Evolutionary conservation across 2,797 vertebrate species (phyloP), one percentile per base, ranked within the genome.

Genomic region (Argya squamiceps): DNA sequence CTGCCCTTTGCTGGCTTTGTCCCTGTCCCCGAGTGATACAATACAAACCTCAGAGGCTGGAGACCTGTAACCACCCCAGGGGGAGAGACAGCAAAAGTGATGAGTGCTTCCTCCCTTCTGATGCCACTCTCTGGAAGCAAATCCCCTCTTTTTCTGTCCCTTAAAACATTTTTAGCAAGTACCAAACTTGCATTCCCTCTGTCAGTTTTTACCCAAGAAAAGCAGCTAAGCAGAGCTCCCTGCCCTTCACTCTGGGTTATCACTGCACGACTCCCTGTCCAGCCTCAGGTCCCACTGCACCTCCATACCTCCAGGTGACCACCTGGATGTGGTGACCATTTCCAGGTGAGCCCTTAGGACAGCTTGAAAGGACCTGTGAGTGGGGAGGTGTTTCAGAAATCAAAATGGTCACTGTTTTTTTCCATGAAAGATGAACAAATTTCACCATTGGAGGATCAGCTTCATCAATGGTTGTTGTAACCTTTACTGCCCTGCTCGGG

Each of bases 201-300:
- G 11, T 49, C 10, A 0, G 26, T 53, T 75, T 78, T 46, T 43
- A 46, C 30, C 14, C 44, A 37, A 50, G 62, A 67, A 19, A 56
- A 80, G 46, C 11, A 58, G 18, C 22, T 5, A 2, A 21, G 1
- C 3, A 3, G 26, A n/a, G 27, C 12, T 69, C 71, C 37, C 24
- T 60, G 37, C 15, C 30, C 46, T 22, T 34, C 34, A 3, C 15
- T 34, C 62, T 37, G 47, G 50, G 20, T 29, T 19, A 6, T 44
- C 18, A 10, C 13, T 34, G 29, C 23, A 44, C 60, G 39, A 78
- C 32, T 23, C 2, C 0, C 19, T 2, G 1, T 11, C 5, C 52
- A 78, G 50, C 50, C 50, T 50, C 27, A 17, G 49, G 49, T 50
- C 26, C 26, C 49, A 29, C 27, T 17, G 27, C 49, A 50, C 49